A percentile compares a stretch with the other conserved stretches of the same genome.
These are phyloP conservation scores for Heliconius hortense DNA, from an alignment of 2,888 invertebrate genomes.

Conservation along the genomic window DNA sequence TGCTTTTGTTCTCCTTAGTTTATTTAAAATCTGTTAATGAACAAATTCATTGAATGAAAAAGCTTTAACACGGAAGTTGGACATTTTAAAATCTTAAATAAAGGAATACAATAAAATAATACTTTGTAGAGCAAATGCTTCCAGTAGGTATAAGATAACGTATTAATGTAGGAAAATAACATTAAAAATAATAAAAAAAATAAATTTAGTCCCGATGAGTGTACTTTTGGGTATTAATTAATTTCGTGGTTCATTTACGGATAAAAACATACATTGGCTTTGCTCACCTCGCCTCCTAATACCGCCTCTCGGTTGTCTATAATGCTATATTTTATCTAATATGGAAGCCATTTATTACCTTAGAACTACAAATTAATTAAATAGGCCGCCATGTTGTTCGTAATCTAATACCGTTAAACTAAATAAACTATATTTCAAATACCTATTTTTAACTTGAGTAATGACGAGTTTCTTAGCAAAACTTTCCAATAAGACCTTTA, in stretches of 20 bases:
- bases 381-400: conserved; percentile 6
- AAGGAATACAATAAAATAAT: neutral
- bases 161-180: neutral
- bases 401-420: conserved; percentile 4
- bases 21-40: conserved; percentile 10
- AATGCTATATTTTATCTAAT: conserved; percentile 8
- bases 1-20: neutral
- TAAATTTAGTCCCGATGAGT: conserved; percentile 12
- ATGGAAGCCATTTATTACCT: conserved; percentile 8
- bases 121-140: neutral
- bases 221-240: conserved; percentile 8
- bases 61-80: neutral
- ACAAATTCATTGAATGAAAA: neutral
- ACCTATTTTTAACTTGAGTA: conserved; percentile 1
- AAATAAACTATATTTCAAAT: conserved; percentile 3
- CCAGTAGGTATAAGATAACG: neutral
- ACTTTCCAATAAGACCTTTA: neutral
- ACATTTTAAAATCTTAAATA: neutral
- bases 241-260: neutral
- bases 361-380: conserved; percentile 19
- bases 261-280: neutral
- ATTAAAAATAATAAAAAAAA: too few species aligned
- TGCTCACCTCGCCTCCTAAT: neutral
- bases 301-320: neutral
- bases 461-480: neutral